Evolutionary conservation across 2,797 vertebrate genomes (phyloP).

Genomic region (Macroramphosus scolopax): DNA sequence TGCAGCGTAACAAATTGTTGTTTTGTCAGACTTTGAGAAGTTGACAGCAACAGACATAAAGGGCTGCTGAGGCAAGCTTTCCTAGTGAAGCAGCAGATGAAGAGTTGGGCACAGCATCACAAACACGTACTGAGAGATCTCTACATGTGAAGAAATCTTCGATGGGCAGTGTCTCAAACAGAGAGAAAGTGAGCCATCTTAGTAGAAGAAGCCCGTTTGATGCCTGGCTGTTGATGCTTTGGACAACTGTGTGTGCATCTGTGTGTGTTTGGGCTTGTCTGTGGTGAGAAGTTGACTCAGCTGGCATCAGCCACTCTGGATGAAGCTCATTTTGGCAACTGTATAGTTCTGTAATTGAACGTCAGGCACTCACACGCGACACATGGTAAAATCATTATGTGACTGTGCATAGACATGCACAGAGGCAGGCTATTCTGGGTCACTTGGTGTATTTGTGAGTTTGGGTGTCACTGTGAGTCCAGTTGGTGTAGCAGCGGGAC

Average conservation of each 20-base stretch:
- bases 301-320: constrained; percentile 60
- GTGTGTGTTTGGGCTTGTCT: constrained; percentile 31
- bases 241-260: constrained; percentile 42
- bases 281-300: constrained; percentile 52
- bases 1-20: constrained; percentile 31
- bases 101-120: constrained; percentile 61
- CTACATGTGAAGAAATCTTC: constrained; percentile 67
- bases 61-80: constrained; percentile 57
- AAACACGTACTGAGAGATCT: constrained; percentile 56
- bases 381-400: constrained; percentile 35
- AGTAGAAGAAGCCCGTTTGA: constrained; percentile 67
- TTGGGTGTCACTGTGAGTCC: constrained; percentile 64
- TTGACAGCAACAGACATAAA: constrained; percentile 45
- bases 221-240: constrained; percentile 58
- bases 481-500: constrained; percentile 72
- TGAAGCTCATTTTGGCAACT: constrained; percentile 51
- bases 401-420: constrained; percentile 34
- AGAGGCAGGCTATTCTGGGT: constrained; percentile 65
- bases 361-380: constrained; percentile 10
- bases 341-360: constrained; percentile 42
- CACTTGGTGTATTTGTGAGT: constrained; percentile 55
- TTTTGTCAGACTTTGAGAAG: constrained; percentile 45
- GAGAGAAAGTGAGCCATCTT: constrained; percentile 58
- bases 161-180: constrained; percentile 66
- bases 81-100: constrained; percentile 59